These are phyloP conservation scores for Drosophila melanocephala DNA, from an alignment of 2,888 invertebrate species.

Conservation along the genomic window DNA sequence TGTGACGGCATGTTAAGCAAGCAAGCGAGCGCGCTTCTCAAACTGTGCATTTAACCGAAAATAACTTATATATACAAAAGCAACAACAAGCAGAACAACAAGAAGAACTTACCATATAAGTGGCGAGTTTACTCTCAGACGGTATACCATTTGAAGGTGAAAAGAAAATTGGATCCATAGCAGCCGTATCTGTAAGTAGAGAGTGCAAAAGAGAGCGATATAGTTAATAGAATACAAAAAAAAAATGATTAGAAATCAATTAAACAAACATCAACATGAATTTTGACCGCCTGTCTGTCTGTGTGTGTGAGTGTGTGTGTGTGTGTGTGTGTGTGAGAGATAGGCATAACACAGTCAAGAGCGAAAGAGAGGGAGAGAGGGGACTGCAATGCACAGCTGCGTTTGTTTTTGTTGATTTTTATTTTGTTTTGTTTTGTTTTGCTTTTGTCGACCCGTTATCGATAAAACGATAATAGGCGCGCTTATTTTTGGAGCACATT, in stretches of 20 bases:
- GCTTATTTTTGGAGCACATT: constrained; percentile 68
- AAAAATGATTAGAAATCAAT: constrained; percentile 76
- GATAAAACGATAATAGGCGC: constrained; percentile 70
- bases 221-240: constrained; percentile 35
- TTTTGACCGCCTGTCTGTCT: constrained; percentile 4
- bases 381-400: constrained; percentile 22
- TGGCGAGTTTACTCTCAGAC: constrained; percentile 93
- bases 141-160: constrained; percentile 91
- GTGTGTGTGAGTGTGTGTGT: constrained; percentile 7
- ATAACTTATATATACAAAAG: constrained; percentile 1
- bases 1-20: not conserved
- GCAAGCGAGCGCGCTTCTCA: constrained; percentile 3
- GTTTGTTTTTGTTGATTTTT: constrained; percentile 19
- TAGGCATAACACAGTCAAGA: not conserved
- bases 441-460: constrained; percentile 61
- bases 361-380: constrained; percentile 2
- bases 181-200: constrained; percentile 82
- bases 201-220: constrained; percentile 17
- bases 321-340: not conserved
- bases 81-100: constrained; percentile 1
- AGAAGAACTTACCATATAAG: constrained; percentile 90
- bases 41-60: constrained; percentile 12
- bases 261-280: constrained; percentile 69
- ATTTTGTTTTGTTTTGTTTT: constrained; percentile 42
- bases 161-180: constrained; percentile 92